A percentile compares a stretch with the other conserved stretches of the same genome.
Conservation (phyloP, 2,888 invertebrate species). For the Antitype chi region DNA sequence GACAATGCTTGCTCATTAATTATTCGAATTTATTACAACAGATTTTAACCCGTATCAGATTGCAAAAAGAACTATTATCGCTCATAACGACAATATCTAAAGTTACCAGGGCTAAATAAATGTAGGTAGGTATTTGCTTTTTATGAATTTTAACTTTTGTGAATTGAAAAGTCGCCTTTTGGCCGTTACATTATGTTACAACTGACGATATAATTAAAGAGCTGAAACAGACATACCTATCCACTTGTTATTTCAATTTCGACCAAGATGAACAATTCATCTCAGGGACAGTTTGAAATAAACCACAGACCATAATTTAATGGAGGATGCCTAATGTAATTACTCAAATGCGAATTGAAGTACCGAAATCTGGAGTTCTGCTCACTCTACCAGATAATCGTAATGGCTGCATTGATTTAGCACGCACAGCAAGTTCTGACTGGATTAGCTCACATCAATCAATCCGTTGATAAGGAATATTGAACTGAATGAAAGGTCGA, state of each 20-base stretch:
- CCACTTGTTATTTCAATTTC: conserved; percentile 5
- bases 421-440: conserved; percentile 26
- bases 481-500: conserved; percentile 45
- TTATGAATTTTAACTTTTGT: too few species aligned
- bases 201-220: too few species aligned
- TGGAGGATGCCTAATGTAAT: conserved; percentile 32
- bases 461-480: conserved; percentile 29
- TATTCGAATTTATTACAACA: too few species aligned
- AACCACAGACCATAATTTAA: conserved; percentile 34
- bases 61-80: too few species aligned
- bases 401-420: conserved; percentile 38
- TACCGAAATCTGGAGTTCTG: conserved; percentile 36
- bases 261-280: conserved; percentile 7
- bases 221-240: conserved; percentile 2
- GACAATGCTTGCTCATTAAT: too few species aligned
- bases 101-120: too few species aligned
- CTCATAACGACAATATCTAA: too few species aligned
- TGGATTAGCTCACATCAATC: conserved; percentile 40
- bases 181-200: too few species aligned
- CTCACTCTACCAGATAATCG: conserved; percentile 42
- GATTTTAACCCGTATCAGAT: too few species aligned
- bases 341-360: conserved; percentile 59
- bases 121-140: too few species aligned
- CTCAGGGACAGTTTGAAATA: conserved; percentile 40
- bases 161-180: too few species aligned